Evolutionary conservation across 2,113 vertebrate genomes (phyloP).

Genomic region (Amazona vittata): DNA sequence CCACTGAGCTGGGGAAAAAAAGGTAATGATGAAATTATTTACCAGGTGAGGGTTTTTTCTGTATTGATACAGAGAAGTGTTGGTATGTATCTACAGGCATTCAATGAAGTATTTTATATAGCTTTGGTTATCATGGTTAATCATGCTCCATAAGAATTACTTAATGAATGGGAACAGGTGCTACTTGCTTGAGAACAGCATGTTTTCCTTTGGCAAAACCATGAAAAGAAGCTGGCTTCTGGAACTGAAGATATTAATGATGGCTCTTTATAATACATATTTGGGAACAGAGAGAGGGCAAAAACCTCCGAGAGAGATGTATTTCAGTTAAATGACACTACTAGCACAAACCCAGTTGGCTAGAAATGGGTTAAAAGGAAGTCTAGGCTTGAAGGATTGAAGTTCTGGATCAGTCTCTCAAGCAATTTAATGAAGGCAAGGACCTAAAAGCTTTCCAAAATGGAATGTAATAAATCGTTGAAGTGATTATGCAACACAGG

Average conservation of each 20-base stretch:
- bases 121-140: neutral
- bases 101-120: neutral
- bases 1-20: neutral
- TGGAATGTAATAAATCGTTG: neutral
- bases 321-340: neutral
- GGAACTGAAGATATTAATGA: neutral
- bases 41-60: neutral
- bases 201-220: neutral
- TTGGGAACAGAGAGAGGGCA: neutral
- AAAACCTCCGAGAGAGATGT: neutral
- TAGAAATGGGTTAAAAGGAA: neutral
- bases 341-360: neutral
- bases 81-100: neutral
- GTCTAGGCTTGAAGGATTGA: neutral
- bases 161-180: neutral
- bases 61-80: neutral
- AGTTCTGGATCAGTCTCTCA: neutral
- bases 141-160: neutral
- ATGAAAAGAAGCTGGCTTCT: neutral
- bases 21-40: neutral
- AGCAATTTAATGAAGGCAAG: neutral
- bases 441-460: neutral
- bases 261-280: neutral
- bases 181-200: fast-evolving
- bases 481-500: neutral